Evolutionary conservation across 2,797 vertebrate genomes (phyloP), one percentile per base, ranked within the genome.

Genomic region (Anguilla marmorata): DNA sequence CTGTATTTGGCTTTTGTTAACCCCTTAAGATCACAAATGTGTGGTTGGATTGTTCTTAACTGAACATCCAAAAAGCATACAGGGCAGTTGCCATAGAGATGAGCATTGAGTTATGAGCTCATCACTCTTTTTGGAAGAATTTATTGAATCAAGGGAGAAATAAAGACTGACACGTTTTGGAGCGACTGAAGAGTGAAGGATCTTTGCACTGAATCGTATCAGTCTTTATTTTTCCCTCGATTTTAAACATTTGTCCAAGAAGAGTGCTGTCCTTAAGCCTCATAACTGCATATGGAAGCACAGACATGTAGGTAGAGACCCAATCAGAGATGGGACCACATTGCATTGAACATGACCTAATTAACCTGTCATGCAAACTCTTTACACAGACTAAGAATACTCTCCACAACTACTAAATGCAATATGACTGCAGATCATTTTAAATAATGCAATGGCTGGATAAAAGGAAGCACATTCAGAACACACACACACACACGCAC

Each of bases 401-500:
- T 58, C 33, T 52, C 87, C 21, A 63, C 87, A 27, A 87, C 89
- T 89, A 92, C 92, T 91, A 90, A 92, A 93, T 93, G 91, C 93
- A 93, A 93, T 93, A 92, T 93, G 92, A 94, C 91, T 92, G 86
- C 88, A 85, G 90, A 90, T 93, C 86, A 89, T 85, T 90, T 90
- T 94, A 92, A 94, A 93, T 93, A 92, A 94, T 94, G 90, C 90
- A 94, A 89, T 41, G 86, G 87, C 88, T n/a, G 60, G 87, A 91
- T 90, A 91, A 91, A 92, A 85, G 87, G 58, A 83, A 14, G 52
- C 87, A 91, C 84, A 91, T 89, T 45, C 58, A 89, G 85, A 87
- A 86, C 0, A 21, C 56, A 21, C 30, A 27, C 3, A 41, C 8
- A 41, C 41, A 41, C 41, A 24, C 41, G 41, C 16, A 80, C 21